phyloP scores from a whole-genome alignment of 2,113 vertebrate genomes.

The Dolichallabes microphthalmus region DNA sequence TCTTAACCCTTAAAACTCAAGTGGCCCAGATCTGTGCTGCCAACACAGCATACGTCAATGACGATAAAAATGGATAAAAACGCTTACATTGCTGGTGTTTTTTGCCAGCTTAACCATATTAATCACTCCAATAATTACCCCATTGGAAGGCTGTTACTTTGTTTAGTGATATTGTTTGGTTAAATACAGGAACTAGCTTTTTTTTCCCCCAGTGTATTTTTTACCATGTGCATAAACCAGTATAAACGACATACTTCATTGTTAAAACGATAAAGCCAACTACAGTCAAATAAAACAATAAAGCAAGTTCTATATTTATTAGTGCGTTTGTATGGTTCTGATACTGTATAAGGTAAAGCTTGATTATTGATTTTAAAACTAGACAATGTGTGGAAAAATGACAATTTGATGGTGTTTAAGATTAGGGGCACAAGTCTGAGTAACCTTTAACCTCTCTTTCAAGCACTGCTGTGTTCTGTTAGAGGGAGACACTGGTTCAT shows the following conservation, averaged over 20 bases:
- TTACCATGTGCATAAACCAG: neutral
- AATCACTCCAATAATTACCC: too few species aligned
- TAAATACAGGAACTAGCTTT: too few species aligned
- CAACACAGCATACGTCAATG: too few species aligned
- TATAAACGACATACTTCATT: neutral
- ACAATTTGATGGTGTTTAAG: constrained; percentile 38
- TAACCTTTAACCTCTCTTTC: constrained; percentile 31
- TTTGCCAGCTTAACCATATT: too few species aligned
- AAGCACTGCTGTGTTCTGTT: neutral
- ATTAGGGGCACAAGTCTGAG: constrained; percentile 40
- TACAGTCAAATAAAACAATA: neutral
- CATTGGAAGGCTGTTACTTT: too few species aligned
- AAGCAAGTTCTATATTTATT: neutral
- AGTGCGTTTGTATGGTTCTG: neutral
- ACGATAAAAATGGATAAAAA: too few species aligned
- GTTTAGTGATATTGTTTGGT: too few species aligned
- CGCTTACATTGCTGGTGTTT: too few species aligned
- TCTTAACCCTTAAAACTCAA: too few species aligned
- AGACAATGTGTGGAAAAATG: constrained; percentile 1
- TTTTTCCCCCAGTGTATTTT: neutral
- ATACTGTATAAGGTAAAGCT: neutral
- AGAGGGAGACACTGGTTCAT: neutral
- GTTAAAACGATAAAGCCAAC: neutral
- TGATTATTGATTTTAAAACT: neutral
- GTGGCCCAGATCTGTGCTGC: too few species aligned